These are phyloP conservation scores for Oryzias woworae DNA, from an alignment of 2,113 vertebrate genomes.

Conservation along the genomic window DNA sequence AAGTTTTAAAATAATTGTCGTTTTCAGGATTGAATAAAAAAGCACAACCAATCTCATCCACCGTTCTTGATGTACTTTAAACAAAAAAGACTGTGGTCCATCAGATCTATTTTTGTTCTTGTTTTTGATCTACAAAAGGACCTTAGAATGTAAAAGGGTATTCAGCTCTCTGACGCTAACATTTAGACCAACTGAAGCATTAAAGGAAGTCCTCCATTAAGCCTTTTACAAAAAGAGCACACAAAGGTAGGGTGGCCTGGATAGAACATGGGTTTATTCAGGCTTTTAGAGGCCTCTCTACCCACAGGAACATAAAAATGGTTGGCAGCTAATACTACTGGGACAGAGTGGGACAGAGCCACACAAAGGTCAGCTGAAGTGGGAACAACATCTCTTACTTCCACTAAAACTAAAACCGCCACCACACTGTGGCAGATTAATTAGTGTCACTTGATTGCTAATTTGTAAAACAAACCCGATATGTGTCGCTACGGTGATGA, in stretches of 20 bases:
- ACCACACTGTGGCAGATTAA: not conserved
- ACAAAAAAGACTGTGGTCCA: not conserved
- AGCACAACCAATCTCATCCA: not conserved
- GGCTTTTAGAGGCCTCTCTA: constrained; percentile 51
- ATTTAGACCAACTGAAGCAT: constrained; percentile 16
- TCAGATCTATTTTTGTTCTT: not conserved
- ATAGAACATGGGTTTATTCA: constrained; percentile 23
- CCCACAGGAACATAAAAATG: constrained; percentile 21
- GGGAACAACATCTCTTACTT: constrained; percentile 30
- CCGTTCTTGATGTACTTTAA: not conserved
- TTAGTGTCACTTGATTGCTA: not conserved
- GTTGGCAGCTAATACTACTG: constrained; percentile 16
- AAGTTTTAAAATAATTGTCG: too few relatives aligned
- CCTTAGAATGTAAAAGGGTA: constrained; percentile 2
- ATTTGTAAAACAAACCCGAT: constrained; percentile 12
- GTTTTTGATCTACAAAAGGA: constrained; percentile 7
- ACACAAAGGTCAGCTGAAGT: constrained; percentile 28
- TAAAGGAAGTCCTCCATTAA: constrained; percentile 8
- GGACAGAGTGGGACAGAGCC: constrained; percentile 7
- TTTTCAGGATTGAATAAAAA: not conserved
- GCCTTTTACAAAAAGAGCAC: constrained; percentile 17
- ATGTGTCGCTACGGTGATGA: too few relatives aligned
- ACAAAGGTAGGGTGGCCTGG: constrained; percentile 12
- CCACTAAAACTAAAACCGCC: constrained; percentile 41
- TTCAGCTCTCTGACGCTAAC: constrained; percentile 30